Percentiles rank a stretch among this genome's conserved stretches.
These are phyloP conservation scores for human DNA, from an alignment of 2,113 vertebrate genomes.

Conservation along the genomic window DNA sequence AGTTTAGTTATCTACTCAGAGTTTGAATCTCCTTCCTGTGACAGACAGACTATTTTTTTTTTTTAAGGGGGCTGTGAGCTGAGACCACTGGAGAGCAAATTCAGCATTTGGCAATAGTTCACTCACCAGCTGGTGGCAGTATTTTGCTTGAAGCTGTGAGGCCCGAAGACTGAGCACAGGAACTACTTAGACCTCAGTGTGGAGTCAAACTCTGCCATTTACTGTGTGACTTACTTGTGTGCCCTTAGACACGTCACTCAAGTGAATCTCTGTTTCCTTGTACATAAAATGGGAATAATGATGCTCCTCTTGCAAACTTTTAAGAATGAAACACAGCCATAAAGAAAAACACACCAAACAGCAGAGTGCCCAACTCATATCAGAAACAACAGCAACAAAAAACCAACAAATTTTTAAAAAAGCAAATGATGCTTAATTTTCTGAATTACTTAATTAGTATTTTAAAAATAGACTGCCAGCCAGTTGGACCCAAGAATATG, in stretches of 20 bases:
- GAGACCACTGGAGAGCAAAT: neutral
- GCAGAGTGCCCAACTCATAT: neutral
- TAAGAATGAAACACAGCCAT: neutral
- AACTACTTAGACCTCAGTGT: rapidly evolving
- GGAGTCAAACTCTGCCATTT: neutral
- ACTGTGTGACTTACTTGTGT: neutral
- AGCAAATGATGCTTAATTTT: neutral
- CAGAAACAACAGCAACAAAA: neutral
- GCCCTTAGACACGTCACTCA: neutral
- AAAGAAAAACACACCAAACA: neutral
- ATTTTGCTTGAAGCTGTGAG: neutral
- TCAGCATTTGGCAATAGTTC: neutral
- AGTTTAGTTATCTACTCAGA: neutral
- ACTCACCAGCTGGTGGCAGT: neutral
- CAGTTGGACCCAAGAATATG: neutral
- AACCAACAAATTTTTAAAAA: neutral
- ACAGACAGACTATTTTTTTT: neutral
- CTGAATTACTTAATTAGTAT: neutral
- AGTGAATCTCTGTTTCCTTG: neutral
- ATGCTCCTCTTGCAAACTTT: neutral
- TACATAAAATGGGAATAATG: neutral
- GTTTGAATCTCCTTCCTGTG: neutral
- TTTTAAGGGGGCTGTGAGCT: neutral
- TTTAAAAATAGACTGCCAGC: neutral
- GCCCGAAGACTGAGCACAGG: neutral